A percentile compares a stretch with the other conserved stretches of the same genome.
Conservation (phyloP, 2,888 invertebrate genomes). For the Atrina japonica region DNA sequence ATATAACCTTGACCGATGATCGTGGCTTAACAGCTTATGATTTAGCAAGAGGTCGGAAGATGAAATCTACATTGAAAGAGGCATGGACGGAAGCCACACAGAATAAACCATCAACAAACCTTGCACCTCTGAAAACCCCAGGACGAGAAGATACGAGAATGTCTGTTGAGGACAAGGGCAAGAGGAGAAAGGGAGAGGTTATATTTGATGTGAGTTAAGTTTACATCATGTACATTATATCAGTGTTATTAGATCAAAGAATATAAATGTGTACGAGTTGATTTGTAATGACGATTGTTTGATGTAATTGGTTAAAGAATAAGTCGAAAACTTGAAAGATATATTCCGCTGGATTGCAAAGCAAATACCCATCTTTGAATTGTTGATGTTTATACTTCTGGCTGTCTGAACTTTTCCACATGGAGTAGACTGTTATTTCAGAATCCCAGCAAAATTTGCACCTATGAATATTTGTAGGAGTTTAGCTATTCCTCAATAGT, state of each 20-base stretch:
- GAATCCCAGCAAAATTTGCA: no score
- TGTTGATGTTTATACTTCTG: no score
- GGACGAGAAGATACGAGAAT: constrained; percentile 54
- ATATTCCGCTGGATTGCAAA: no score
- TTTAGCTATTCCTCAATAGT: no score
- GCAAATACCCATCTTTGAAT: no score
- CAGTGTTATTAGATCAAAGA: no score
- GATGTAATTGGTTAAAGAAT: no score
- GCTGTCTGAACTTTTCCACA: no score
- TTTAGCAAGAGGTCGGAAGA: constrained; percentile 75
- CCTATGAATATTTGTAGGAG: no score
- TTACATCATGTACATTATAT: no score
- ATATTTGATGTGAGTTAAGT: constrained; percentile 74
- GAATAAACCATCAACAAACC: constrained; percentile 52
- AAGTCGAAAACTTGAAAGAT: no score
- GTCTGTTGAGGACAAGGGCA: constrained; percentile 56
- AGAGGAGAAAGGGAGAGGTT: constrained; percentile 66
- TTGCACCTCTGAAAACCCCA: constrained; percentile 65
- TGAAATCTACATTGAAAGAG: constrained; percentile 71
- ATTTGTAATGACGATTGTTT: background rate
- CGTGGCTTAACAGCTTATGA: constrained; percentile 76
- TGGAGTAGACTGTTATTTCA: no score
- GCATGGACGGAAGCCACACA: constrained; percentile 75
- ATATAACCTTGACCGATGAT: constrained; percentile 76
- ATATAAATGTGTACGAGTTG: background rate